A percentile compares a stretch with the other conserved stretches of the same genome.
Evolutionary conservation across 2,797 vertebrate species (phyloP).

Genomic region (Gobio occitaniae): DNA sequence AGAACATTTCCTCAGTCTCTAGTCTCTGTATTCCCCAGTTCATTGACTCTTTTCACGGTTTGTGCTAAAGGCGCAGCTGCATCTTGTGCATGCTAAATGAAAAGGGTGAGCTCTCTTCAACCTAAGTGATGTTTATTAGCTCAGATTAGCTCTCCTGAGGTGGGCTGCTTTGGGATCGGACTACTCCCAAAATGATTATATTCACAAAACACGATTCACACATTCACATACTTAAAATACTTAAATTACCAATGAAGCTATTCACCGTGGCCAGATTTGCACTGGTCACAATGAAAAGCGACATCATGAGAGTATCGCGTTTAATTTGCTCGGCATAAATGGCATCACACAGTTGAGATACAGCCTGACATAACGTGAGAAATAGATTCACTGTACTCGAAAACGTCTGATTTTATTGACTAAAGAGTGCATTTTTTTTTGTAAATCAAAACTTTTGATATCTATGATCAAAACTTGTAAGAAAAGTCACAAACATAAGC

Average conservation of each 20-base stretch:
- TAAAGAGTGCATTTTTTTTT: neutral
- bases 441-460: neutral
- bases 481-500: neutral
- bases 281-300: neutral
- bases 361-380: neutral
- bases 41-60: constrained; percentile 20
- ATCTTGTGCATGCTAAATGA: constrained; percentile 44
- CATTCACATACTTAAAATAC: constrained; percentile 30
- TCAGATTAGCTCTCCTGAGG: constrained; percentile 54
- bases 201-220: constrained; percentile 15
- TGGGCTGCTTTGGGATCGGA: constrained; percentile 3
- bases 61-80: constrained; percentile 51
- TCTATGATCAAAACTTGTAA: neutral
- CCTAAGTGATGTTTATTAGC: constrained; percentile 53
- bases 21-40: constrained; percentile 5
- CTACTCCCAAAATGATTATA: constrained; percentile 13
- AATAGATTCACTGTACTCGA: neutral
- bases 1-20: neutral
- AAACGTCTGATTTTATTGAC: neutral
- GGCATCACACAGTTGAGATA: neutral
- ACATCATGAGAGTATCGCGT: neutral
- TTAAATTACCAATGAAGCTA: neutral
- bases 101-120: constrained; percentile 37
- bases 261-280: neutral
- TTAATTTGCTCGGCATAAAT: neutral